phyloP scores from a whole-genome alignment of 2,888 invertebrate genomes.

The Noctua comes region DNA sequence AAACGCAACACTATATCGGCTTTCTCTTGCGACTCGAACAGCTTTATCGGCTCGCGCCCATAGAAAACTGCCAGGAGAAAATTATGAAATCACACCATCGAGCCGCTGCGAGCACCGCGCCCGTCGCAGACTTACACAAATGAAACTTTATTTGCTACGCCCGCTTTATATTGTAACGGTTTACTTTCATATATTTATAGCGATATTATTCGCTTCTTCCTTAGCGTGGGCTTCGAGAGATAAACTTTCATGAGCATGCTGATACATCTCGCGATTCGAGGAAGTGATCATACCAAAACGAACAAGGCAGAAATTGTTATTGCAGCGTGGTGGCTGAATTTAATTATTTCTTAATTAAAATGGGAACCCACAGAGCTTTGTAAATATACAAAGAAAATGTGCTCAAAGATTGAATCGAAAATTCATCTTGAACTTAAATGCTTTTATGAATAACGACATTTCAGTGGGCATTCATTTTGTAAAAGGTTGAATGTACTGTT shows the following conservation, averaged over 20 bases:
- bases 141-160: conserved; percentile 65
- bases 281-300: conserved; percentile 60
- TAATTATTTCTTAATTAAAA: conserved; percentile 58
- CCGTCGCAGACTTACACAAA: conserved; percentile 64
- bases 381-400: conserved; percentile 15
- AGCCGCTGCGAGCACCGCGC: conserved; percentile 59
- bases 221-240: conserved; percentile 63
- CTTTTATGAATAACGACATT: conserved; percentile 45
- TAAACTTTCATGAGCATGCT: conserved; percentile 63
- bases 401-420: conserved; percentile 27
- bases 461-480: conserved; percentile 48
- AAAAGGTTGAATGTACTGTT: conserved; percentile 77
- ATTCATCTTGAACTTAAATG: conserved; percentile 24
- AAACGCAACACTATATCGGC: conserved; percentile 84
- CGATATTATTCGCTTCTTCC: conserved; percentile 63
- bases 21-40: conserved; percentile 82
- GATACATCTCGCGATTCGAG: conserved; percentile 59
- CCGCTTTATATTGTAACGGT: conserved; percentile 67
- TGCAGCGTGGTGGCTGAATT: conserved; percentile 39
- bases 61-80: conserved; percentile 84
- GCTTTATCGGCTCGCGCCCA: conserved; percentile 81
- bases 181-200: conserved; percentile 65
- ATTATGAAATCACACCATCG: conserved; percentile 81
- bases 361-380: conserved; percentile 12
- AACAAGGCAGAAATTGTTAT: conserved; percentile 56